Evolutionary conservation across 2,797 vertebrate genomes (phyloP), one percentile per base, ranked within the genome.

Genomic region (Lophius americanus): DNA sequence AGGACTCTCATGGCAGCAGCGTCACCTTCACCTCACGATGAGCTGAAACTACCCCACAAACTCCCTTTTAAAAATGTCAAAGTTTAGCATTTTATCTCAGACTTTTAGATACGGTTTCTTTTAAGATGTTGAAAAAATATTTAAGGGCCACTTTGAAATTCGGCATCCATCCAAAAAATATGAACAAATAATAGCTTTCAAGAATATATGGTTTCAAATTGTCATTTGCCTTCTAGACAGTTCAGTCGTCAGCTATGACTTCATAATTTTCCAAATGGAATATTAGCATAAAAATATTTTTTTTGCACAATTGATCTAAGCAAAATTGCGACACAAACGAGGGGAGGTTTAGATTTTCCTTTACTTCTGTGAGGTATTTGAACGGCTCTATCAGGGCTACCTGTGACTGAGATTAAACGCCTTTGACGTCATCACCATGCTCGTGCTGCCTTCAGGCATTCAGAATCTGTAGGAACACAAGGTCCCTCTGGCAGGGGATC

Each of bases 371-470:
- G 32, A 13, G 51, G 71, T n/a, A 3, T 65, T 36, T 85, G 80
- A 82, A 82, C 73, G 0, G 23, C 23, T 23, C 23, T 54, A 2
- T 44, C 7, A 7, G 32, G 9, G 42, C 72, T 60, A 61, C 75
- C 67, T 67, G 9, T 82, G 76, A 59, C 62, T 60, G 68, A 64
- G 72, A 75, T 73, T 33, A 66, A 46, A 67, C 7, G 58, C 14
- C 36, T 50, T 62, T 64, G 75, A 64, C 69, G 66, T 87, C 84
- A 87, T 70, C 62, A 36, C 11, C 1, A 4, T 41, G 72, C 62
- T 39, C 11, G 0, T 48, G 56, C 60, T 60, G 68, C 62, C 70
- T 37, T 58, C 51, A 64, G 74, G 65, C 62, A 42, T 4, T 11
- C 55, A 37, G 64, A 69, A 61, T 78, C 58, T 11, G 35, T 51